Conservation (phyloP, 2,888 invertebrate genomes). For the Mamestra brassicae region DNA sequence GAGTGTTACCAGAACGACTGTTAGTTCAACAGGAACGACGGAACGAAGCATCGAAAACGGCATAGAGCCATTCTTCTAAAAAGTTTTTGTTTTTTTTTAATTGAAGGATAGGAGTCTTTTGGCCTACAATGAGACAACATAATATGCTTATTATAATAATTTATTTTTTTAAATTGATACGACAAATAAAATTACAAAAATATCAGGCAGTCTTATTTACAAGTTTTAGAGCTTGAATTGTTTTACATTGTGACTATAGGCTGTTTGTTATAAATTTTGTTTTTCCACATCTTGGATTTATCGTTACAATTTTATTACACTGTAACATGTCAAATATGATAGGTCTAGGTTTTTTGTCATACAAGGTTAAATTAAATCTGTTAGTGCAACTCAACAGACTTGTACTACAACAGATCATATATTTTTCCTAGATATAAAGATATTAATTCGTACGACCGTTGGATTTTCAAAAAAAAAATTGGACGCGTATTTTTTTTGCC, state of each 20-base stretch:
- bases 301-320: slow-evolving; percentile 5
- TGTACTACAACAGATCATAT: too few species aligned
- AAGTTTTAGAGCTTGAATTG: slow-evolving; percentile 5
- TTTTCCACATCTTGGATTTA: not conserved
- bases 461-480: too few species aligned
- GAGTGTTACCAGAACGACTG: slow-evolving; percentile 3
- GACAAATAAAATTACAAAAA: slow-evolving; percentile 5
- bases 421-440: too few species aligned
- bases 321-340: not conserved
- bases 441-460: too few species aligned
- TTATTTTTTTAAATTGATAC: slow-evolving; percentile 6
- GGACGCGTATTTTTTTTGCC: too few species aligned
- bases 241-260: slow-evolving; percentile 18
- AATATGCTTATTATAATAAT: not conserved
- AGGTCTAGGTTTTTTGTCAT: too few species aligned
- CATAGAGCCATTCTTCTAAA: not conserved
- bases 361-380: not conserved
- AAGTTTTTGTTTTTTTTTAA: not conserved
- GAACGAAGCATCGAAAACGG: not conserved
- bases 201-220: slow-evolving; percentile 37
- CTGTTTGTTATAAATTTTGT: not conserved
- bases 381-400: not conserved
- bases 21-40: not conserved
- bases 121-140: not conserved
- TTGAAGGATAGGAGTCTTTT: not conserved